Conservation (phyloP, 2,888 invertebrate species). For the Eubasilissa splendida region DNA sequence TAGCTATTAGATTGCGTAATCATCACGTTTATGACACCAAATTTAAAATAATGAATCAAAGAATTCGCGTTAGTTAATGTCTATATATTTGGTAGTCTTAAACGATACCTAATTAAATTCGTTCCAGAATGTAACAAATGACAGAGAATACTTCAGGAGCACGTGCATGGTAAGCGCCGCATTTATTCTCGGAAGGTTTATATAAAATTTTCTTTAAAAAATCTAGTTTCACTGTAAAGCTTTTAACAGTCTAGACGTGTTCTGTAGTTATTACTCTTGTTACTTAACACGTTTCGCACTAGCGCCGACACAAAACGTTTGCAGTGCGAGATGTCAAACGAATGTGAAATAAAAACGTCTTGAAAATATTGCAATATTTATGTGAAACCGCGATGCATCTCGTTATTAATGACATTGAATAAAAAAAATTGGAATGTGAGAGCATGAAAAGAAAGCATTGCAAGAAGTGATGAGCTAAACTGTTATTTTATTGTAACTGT, state of each 20-base stretch:
- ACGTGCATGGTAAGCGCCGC: background rate
- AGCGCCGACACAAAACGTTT: slow-evolving; percentile 16
- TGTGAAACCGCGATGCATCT: slow-evolving; percentile 48
- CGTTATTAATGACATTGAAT: slow-evolving; percentile 53
- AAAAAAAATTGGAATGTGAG: slow-evolving; percentile 45
- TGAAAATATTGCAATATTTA: slow-evolving; percentile 54
- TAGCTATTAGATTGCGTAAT: no score
- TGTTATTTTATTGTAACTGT: no score
- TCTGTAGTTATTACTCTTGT: slow-evolving; percentile 11
- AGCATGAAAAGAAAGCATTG: no score
- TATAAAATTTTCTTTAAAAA: background rate
- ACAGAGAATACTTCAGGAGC: no score
- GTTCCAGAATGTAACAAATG: no score
- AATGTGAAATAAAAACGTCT: slow-evolving; percentile 24
- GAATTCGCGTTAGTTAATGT: no score
- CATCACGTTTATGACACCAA: no score
- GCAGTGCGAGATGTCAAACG: slow-evolving; percentile 34
- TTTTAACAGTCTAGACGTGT: slow-evolving; percentile 23
- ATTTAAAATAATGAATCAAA: no score
- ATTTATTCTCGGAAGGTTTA: background rate
- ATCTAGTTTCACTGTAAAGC: background rate
- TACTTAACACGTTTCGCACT: slow-evolving; percentile 18
- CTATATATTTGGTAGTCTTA: no score
- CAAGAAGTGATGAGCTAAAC: no score
- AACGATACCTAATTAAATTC: no score